These are phyloP conservation scores for Hippoglossus hippoglossus DNA, from an alignment of 2,797 vertebrate species.

Conservation along the genomic window DNA sequence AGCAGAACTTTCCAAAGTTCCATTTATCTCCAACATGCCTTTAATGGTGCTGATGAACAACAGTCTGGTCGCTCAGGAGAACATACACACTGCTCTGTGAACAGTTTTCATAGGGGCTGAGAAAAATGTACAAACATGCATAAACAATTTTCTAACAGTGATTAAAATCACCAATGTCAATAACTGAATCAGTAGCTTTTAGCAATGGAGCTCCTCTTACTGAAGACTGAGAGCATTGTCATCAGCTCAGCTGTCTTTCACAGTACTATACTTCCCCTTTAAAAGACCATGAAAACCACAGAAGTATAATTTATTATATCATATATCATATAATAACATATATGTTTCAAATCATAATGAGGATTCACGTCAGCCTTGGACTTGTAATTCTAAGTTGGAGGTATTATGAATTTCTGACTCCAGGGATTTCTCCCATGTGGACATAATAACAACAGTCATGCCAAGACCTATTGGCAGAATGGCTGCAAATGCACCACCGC, in stretches of 20 bases:
- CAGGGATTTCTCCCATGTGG: not conserved
- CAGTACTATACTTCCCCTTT: not conserved
- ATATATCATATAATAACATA: not conserved
- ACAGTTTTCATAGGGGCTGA: too few relatives aligned
- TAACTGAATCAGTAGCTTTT: not conserved
- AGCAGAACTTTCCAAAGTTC: slow-evolving; percentile 1
- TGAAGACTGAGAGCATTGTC: not conserved
- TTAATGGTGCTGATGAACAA: not conserved
- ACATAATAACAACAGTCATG: slow-evolving; percentile 1
- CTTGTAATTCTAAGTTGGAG: not conserved
- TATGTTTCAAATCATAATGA: too few relatives aligned
- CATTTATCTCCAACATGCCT: not conserved
- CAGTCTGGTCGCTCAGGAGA: too few relatives aligned
- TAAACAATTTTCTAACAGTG: too few relatives aligned
- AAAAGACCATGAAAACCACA: not conserved
- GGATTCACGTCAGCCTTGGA: not conserved
- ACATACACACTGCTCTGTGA: too few relatives aligned
- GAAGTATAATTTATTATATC: not conserved
- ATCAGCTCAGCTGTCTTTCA: slow-evolving; percentile 3
- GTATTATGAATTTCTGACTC: not conserved
- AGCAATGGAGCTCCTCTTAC: not conserved
- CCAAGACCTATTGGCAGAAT: not conserved
- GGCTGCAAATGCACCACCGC: not conserved
- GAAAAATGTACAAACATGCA: too few relatives aligned
- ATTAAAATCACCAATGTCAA: not conserved